Conservation (phyloP, 2,888 invertebrate species). For the Eilema caniola region DNA sequence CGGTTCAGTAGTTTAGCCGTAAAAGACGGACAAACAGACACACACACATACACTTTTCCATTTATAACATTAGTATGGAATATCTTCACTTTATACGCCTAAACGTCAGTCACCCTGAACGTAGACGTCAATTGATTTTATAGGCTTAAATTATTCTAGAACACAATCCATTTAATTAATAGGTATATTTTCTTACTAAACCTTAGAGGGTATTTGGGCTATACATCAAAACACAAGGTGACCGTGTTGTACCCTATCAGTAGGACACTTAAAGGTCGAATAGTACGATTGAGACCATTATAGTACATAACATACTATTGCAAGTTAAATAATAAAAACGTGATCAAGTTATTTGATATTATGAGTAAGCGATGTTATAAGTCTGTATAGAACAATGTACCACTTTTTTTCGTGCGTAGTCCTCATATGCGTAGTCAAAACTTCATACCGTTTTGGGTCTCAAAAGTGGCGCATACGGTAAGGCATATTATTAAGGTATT, state of each 20-base stretch:
- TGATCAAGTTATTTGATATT: background rate
- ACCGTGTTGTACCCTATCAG: slow-evolving; percentile 4
- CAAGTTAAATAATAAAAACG: background rate
- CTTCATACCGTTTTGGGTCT: no score
- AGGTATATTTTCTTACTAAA: background rate
- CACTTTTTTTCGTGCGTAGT: no score
- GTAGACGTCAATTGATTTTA: background rate
- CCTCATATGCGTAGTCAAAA: no score
- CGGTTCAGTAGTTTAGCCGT: no score
- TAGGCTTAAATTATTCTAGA: background rate
- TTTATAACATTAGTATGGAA: no score
- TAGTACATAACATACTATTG: background rate
- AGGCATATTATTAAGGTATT: no score
- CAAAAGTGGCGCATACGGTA: no score
- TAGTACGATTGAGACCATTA: background rate
- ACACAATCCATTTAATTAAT: background rate
- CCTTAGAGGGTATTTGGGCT: background rate
- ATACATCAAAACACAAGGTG: slow-evolving; percentile 6
- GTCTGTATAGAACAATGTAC: no score
- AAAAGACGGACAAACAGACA: no score
- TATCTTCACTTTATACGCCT: no score
- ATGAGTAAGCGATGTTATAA: background rate
- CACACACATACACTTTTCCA: no score
- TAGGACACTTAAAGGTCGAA: slow-evolving; percentile 4
- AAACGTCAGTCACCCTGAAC: no score